A percentile compares a stretch with the other conserved stretches of the same genome.
phyloP scores from a whole-genome alignment of 2,797 vertebrate genomes.

The Numenius phaeopus region DNA sequence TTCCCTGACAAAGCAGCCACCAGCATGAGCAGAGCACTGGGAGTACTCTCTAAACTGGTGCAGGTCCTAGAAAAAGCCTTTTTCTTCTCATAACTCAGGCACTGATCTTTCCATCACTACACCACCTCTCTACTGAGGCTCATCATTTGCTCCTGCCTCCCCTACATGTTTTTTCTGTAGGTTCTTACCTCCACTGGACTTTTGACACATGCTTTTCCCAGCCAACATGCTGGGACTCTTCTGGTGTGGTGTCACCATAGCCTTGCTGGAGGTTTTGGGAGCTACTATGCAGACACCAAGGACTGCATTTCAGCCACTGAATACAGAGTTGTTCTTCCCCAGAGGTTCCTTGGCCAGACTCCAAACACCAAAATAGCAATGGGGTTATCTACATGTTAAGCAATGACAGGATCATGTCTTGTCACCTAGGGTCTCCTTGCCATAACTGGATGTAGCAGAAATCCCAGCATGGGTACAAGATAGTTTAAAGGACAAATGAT shows the following conservation, averaged over 20 bases:
- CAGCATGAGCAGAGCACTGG: background rate
- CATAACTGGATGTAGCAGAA: background rate
- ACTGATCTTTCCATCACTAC: background rate
- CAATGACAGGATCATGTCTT: background rate
- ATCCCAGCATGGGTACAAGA: background rate
- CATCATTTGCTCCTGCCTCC: background rate
- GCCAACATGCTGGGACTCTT: background rate
- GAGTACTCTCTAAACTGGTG: background rate
- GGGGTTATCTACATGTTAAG: background rate
- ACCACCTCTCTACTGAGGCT: background rate
- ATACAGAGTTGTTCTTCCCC: background rate
- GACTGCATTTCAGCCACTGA: background rate
- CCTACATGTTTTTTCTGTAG: background rate
- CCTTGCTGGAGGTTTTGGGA: background rate
- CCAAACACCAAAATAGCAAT: background rate
- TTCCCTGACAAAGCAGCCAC: background rate
- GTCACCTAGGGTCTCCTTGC: background rate
- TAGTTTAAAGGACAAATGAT: background rate
- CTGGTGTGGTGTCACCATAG: background rate
- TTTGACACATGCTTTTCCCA: background rate
- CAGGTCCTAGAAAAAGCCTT: background rate
- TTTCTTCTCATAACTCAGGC: background rate
- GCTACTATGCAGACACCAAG: background rate
- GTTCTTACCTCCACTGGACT: background rate
- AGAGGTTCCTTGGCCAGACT: background rate